Base-by-base conservation (phyloP, 1,140 invertebrate genomes). In the Adoxophyes honmai region DNA sequence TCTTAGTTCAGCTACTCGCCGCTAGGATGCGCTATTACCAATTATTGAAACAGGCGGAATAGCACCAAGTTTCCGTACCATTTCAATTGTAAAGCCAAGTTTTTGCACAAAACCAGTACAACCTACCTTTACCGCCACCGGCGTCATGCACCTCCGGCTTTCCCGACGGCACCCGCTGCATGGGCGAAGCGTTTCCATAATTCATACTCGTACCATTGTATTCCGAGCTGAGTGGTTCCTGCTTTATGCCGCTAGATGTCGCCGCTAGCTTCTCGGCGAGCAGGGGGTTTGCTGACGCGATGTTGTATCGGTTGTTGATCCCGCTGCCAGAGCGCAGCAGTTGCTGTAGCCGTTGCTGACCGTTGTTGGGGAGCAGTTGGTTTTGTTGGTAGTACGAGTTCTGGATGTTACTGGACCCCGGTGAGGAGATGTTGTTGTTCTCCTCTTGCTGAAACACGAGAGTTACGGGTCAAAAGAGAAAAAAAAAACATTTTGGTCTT, bases 281-380 rank as follows among this genome's bases (percentile, higher is more conserved):
- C 37, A 96, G 88, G 33, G 95, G 95, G 83, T 96, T 96, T 10
- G 94, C 93, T 0, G 94, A 94, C 1, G 94, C 95, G 51, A 96
- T 96, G 56, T 94, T 95, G 73, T 94, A 94, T 87, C 94, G 94
- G 78, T 84, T 85, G 78, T 89, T 88, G 33, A 81, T 84, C 55
- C 61, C 84, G 10, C 86, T 84, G 15, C 86, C 86, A 1, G 84
- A 84, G 56, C 79, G 67, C 42, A 88, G 69, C 34, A 90, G 57
- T 63, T 88, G 87, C 57, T 90, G 89, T 39, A 89, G 64, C 18
- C 87, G 70, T 55, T 88, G 86, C 44, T 88, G 86, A 11, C 81
- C 81, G 62, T 79, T 82, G 64, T 78, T 83, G 18, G 75, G 81
- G 57, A 86, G 42, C 55, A 80, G 68, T 62, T 86, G 85, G 53